phyloP scores from a whole-genome alignment of 2,888 invertebrate genomes.

The Caenorhabditis doughertyi region DNA sequence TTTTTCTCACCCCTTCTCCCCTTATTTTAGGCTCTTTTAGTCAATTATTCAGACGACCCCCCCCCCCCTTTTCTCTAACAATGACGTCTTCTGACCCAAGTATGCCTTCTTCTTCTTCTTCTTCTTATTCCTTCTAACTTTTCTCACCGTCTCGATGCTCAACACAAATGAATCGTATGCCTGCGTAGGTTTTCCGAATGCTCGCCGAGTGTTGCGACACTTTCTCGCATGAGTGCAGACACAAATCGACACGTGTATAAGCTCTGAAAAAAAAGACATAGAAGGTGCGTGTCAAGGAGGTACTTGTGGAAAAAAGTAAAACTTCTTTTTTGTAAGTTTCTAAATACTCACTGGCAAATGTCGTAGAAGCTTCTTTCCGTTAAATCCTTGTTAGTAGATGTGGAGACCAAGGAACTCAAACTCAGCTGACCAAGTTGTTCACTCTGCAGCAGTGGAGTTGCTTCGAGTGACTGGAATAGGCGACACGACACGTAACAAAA shows the following conservation, averaged over 20 bases:
- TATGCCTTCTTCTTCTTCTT: background rate
- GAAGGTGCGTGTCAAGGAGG: constrained; percentile 49
- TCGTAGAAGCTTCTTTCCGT: constrained; percentile 72
- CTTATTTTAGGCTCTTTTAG: background rate
- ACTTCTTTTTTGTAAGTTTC: background rate
- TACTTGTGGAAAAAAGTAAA: constrained; percentile 37
- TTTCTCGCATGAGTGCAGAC: constrained; percentile 73
- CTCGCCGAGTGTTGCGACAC: constrained; percentile 72
- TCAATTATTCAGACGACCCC: constrained; percentile 30
- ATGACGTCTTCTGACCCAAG: constrained; percentile 19
- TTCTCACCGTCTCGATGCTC: constrained; percentile 72
- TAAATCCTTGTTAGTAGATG: constrained; percentile 65
- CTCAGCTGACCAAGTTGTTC: constrained; percentile 71
- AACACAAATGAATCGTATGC: constrained; percentile 75
- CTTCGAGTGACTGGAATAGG: constrained; percentile 71
- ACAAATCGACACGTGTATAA: constrained; percentile 72
- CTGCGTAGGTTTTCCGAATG: constrained; percentile 75
- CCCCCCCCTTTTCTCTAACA: constrained; percentile 15
- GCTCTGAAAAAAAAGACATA: constrained; percentile 64
- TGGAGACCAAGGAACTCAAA: constrained; percentile 65
- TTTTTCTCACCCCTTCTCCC: constrained; percentile 15
- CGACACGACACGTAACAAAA: constrained; percentile 45
- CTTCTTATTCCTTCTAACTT: constrained; percentile 7
- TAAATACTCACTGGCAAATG: constrained; percentile 73
- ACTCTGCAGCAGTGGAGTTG: constrained; percentile 72